phyloP scores from a whole-genome alignment of 2,113 vertebrate species.

The Solea senegalensis region DNA sequence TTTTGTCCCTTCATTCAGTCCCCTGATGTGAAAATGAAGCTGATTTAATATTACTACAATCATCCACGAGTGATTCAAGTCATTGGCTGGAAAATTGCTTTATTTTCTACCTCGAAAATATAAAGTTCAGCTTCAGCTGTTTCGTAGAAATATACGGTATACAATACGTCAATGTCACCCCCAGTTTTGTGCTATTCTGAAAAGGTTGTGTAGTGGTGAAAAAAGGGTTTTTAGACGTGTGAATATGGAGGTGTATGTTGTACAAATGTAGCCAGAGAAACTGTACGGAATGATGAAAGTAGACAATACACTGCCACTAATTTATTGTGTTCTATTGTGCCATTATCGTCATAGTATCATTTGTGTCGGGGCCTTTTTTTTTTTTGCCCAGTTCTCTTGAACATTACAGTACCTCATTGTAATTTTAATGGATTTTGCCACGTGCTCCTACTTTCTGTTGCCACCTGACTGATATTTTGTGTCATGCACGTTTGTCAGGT shows the following conservation, averaged over 20 bases:
- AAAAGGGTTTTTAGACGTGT: background rate
- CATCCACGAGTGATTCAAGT: too few relatives aligned
- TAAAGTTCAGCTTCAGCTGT: too few relatives aligned
- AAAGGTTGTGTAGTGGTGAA: too few relatives aligned
- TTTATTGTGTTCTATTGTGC: conserved; percentile 33
- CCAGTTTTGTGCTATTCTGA: too few relatives aligned
- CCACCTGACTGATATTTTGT: background rate
- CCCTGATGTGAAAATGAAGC: too few relatives aligned
- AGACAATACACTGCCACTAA: conserved; percentile 38
- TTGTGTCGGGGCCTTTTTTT: background rate
- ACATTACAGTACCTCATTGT: background rate
- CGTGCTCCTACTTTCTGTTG: background rate
- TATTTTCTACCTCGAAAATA: too few relatives aligned
- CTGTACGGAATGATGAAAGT: conserved; percentile 13
- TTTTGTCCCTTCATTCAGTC: too few relatives aligned
- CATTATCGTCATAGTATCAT: conserved; percentile 20
- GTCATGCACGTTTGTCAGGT: conserved; percentile 31
- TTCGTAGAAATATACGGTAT: too few relatives aligned
- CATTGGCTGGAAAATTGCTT: too few relatives aligned
- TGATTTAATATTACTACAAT: too few relatives aligned
- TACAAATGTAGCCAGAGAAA: conserved; percentile 21
- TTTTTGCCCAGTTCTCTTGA: background rate
- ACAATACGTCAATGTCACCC: too few relatives aligned
- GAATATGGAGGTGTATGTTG: background rate
- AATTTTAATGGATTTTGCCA: conserved; percentile 1